Evolutionary conservation across 2,797 vertebrate species (phyloP).

Genomic region (Bradypus variegatus): DNA sequence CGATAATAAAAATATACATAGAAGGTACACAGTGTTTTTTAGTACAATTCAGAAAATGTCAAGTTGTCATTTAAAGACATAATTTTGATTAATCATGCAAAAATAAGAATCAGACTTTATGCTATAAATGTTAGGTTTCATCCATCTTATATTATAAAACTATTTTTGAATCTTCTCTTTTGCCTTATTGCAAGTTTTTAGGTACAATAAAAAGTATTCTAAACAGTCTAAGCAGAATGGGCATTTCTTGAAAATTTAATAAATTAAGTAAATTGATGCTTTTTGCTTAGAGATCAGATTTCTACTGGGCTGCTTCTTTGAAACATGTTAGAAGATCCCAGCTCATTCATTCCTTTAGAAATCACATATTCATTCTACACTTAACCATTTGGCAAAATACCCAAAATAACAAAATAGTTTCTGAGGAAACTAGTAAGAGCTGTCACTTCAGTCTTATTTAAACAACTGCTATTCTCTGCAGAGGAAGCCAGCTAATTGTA

Average conservation of each 20-base stretch:
- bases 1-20: neutral
- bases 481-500: neutral
- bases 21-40: constrained; percentile 17
- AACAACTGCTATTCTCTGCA: neutral
- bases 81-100: neutral
- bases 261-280: neutral
- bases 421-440: neutral
- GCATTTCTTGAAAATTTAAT: neutral
- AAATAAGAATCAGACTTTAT: neutral
- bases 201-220: neutral
- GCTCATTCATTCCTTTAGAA: neutral
- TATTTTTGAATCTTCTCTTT: constrained; percentile 20
- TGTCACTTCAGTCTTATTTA: neutral
- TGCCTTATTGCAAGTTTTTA: neutral
- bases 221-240: neutral
- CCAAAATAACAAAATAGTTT: neutral
- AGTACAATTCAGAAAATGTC: neutral
- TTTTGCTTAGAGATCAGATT: constrained; percentile 5
- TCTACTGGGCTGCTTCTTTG: neutral
- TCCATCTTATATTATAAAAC: neutral
- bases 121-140: constrained; percentile 3
- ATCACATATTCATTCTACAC: neutral
- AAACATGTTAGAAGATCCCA: neutral
- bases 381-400: neutral
- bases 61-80: neutral